Base-by-base conservation (phyloP, 2,113 vertebrate species). In the Sapajus apella region DNA sequence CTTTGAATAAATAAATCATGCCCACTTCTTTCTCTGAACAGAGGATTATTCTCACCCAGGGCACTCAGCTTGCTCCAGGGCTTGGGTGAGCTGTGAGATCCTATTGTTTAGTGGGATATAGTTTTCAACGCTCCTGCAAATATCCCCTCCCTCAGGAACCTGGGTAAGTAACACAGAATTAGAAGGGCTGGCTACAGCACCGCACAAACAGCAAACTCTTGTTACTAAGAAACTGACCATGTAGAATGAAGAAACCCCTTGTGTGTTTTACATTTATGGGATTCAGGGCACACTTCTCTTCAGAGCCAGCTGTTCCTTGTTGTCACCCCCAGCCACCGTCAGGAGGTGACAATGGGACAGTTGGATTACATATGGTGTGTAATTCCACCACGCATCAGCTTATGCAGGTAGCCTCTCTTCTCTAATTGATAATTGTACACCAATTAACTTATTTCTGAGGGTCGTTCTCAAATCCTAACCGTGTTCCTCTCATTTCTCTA, bases 201-300 rank as follows among this genome's bases (percentile, higher is more conserved):
- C 3, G 3, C 58, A 18, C 2, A 50, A 30, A 83, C 43, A 79
- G 55, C 14, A 11, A 50, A 40, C 55, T 50, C n/a, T 1, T 2
- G 8, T 40, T 9, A 37, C 55, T 6, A 45, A 58, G 55, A 72
- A 66, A 35, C 43, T 13, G 75, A 32, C 40, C 4, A 0, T 0
- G 32, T 14, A 6, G 45, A 32, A 20, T 2, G 30, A 27, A 8
- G 25, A 25, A 1, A 58, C 5, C 11, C 43, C 35, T 8, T 3
- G 14, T 8, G 50, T 0, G 0, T 0, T 35, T n/a, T 21, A 4
- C 14, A 0, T 35, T 55, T 25, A 3, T 0, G 23, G 64, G 30
- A 13, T 0, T 0, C 4, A 0, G 6, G 27, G 35, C 23, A 9
- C 43, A 13, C 6, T 27, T 13, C 35, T 45, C 77, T 55, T 56